Evolutionary conservation across 37 sponge, comb jelly and placozoan genomes (phyloP), one percentile per base, ranked within the genome.

Genomic region (Haliclona indistincta): DNA sequence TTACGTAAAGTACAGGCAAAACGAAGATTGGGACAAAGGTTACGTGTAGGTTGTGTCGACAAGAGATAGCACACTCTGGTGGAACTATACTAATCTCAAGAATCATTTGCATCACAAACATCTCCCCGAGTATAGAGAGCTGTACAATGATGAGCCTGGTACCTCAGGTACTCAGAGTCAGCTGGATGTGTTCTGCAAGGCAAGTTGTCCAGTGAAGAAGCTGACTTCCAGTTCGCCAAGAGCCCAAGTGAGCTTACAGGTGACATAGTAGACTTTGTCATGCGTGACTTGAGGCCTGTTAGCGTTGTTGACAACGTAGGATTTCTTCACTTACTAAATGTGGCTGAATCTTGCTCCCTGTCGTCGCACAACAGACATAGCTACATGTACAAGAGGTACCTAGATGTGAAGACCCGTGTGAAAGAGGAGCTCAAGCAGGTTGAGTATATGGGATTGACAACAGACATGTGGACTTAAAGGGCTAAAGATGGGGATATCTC

Each of bases 391-490:
- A 4, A 25, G 4, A 68, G 28, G 36, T 72, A 72, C 38, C 38
- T 30, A 35, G 40, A 56, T 73, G 74, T 73, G 29, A 73, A 73
- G 61, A 58, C 61, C 37, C 23, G n/a, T 30, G 60, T 73, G 38
- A 26, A 35, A 29, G 25, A 54, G 42, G 74, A 73, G 39, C 74
- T 73, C 61, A 73, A 73, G 37, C 42, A 73, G 38, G 37, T 35
- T 58, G 74, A 73, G 5, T 73, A 35, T 54, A 55, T 73, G 58
- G 74, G 74, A 58, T 26, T 35, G 42, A 73, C 74, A 10, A 73
- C 74, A 35, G 42, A 73, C 42, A 69, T 69, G 73, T 54, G 74
- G 74, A 58, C 74, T 58, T 73, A 34, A 10, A 73, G 74, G 38
- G 56, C 74, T 58, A 73, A 73, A 6, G 74, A 73, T 73, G 74